Evolutionary conservation across 2,888 invertebrate species (phyloP).

Genomic region (Apantesis nais): DNA sequence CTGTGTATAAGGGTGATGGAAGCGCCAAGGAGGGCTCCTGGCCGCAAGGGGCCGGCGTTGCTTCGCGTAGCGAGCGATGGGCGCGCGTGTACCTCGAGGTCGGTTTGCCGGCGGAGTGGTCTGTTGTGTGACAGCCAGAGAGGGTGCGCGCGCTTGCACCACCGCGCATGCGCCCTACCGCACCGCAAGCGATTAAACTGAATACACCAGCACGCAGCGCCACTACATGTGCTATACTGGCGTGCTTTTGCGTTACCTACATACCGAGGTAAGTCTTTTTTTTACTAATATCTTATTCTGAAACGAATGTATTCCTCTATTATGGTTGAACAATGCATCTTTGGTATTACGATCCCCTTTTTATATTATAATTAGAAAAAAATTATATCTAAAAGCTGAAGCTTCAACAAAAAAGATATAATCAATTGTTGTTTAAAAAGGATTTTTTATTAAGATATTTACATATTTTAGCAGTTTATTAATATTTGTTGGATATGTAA

Average conservation of each 20-base stretch:
- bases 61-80: conserved; percentile 75
- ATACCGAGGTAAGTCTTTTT: conserved; percentile 54
- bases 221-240: conserved; percentile 55
- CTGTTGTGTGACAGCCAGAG: conserved; percentile 63
- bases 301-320: conserved; percentile 23
- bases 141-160: conserved; percentile 72
- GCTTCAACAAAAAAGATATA: neutral
- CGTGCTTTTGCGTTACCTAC: conserved; percentile 52
- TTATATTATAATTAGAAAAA: neutral
- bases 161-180: conserved; percentile 70
- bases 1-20: conserved; percentile 64
- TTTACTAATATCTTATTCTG: conserved; percentile 35
- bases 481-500: conserved; percentile 12
- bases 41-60: conserved; percentile 84
- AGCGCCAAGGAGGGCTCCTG: conserved; percentile 80
- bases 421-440: neutral
- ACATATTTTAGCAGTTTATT: neutral
- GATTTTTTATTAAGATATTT: neutral
- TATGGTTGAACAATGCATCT: neutral
- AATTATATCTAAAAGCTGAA: neutral
- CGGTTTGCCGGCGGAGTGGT: conserved; percentile 82
- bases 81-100: conserved; percentile 77
- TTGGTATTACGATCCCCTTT: neutral
- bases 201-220: conserved; percentile 55
- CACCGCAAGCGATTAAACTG: conserved; percentile 47